Evolutionary conservation across 2,888 invertebrate species (phyloP).

Genomic region (Acronicta leporina): DNA sequence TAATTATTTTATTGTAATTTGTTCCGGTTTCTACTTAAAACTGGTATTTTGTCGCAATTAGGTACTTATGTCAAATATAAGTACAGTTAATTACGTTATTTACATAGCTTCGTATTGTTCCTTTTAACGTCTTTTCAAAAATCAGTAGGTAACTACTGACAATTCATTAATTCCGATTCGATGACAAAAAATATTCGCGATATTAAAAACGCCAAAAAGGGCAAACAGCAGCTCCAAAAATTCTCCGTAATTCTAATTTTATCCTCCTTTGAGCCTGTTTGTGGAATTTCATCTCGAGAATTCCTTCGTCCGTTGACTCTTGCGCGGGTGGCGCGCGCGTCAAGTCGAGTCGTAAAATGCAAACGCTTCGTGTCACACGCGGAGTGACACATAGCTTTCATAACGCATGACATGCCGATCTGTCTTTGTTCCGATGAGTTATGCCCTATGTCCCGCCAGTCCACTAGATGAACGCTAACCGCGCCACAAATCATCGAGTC

Average conservation of each 20-base stretch:
- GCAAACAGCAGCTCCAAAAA: constrained; percentile 46
- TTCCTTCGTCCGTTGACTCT: constrained; percentile 57
- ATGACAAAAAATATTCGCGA: constrained; percentile 12
- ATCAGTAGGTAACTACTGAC: too few species aligned
- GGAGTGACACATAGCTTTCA: constrained; percentile 67
- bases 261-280: constrained; percentile 60
- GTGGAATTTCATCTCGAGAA: constrained; percentile 56
- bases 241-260: constrained; percentile 61
- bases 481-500: constrained; percentile 81
- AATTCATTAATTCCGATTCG: constrained; percentile 5
- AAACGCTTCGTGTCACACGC: constrained; percentile 57
- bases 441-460: constrained; percentile 68
- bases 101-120: constrained; percentile 7
- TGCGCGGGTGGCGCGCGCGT: constrained; percentile 56
- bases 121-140: constrained; percentile 5
- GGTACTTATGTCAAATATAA: constrained; percentile 61
- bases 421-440: constrained; percentile 78
- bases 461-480: constrained; percentile 80
- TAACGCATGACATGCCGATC: constrained; percentile 55
- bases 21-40: constrained; percentile 25
- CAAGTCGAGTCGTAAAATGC: constrained; percentile 53
- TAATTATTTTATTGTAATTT: constrained; percentile 30
- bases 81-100: constrained; percentile 56
- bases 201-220: constrained; percentile 36
- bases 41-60: constrained; percentile 52